Conservation (phyloP, 2,797 vertebrate genomes). For the Chloroceryle inda region DNA sequence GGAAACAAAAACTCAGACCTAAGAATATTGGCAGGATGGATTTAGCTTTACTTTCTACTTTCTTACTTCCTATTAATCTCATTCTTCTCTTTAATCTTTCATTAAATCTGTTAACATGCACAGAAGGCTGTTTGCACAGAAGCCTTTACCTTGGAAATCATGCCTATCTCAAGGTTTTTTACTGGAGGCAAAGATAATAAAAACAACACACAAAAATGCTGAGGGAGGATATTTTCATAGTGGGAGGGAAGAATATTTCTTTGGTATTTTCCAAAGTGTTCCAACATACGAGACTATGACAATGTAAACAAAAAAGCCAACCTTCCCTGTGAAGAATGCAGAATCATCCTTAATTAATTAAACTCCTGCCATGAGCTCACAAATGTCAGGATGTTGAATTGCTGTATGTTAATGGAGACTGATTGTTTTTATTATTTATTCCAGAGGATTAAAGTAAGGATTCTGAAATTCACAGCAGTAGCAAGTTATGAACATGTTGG, state of each 20-base stretch:
- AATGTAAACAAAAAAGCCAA: conserved; percentile 54
- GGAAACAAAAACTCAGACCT: not conserved
- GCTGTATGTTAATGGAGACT: not conserved
- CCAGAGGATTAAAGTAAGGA: conserved; percentile 4
- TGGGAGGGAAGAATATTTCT: conserved; percentile 49
- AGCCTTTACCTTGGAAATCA: not conserved
- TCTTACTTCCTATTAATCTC: not conserved
- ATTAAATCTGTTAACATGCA: conserved; percentile 31
- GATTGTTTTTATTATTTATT: not conserved
- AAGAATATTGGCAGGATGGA: not conserved
- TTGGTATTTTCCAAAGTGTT: conserved; percentile 55
- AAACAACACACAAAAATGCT: conserved; percentile 3
- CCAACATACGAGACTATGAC: conserved; percentile 14
- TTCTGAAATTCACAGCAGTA: conserved; percentile 4
- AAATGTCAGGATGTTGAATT: conserved; percentile 36
- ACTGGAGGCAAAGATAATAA: conserved; percentile 10
- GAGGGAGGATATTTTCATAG: not conserved
- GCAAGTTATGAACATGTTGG: not conserved
- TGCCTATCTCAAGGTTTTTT: conserved; percentile 26
- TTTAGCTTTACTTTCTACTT: not conserved
- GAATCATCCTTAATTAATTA: conserved; percentile 64
- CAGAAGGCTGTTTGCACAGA: not conserved
- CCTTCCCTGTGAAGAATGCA: conserved; percentile 61
- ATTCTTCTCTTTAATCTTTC: conserved; percentile 7
- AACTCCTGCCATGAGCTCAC: conserved; percentile 65